These are phyloP conservation scores for Stenodera caucasica DNA, from an alignment of 2,888 invertebrate species.

Conservation along the genomic window DNA sequence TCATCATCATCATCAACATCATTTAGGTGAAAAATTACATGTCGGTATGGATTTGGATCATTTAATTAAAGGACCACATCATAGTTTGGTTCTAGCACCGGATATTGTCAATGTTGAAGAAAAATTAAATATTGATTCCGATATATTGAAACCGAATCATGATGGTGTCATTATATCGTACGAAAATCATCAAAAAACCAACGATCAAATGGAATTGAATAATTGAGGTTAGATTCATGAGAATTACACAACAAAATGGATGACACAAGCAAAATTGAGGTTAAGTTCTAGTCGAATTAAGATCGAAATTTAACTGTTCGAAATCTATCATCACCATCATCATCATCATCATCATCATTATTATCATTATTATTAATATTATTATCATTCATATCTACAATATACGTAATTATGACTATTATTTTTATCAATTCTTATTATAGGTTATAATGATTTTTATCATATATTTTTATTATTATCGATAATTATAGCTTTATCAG, in stretches of 20 bases:
- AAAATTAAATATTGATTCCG: conserved; percentile 63
- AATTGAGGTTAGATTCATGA: too few relatives aligned
- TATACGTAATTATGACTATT: conserved; percentile 20
- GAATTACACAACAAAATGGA: not conserved
- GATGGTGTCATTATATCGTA: conserved; percentile 64
- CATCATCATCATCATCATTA: too few relatives aligned
- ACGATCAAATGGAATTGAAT: too few relatives aligned
- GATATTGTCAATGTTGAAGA: conserved; percentile 56
- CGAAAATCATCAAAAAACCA: conserved; percentile 36
- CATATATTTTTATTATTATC: not conserved
- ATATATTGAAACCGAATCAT: conserved; percentile 63
- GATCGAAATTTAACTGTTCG: too few relatives aligned
- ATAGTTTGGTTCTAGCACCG: conserved; percentile 59
- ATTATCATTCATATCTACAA: too few relatives aligned
- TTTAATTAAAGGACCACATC: conserved; percentile 60
- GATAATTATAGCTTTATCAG: conserved; percentile 17
- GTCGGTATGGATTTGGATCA: conserved; percentile 51
- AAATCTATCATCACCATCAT: too few relatives aligned
- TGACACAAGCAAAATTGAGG: not conserved
- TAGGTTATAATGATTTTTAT: not conserved
- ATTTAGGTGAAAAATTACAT: conserved; percentile 53
- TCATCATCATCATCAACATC: conserved; percentile 42
- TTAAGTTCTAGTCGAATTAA: conserved; percentile 1
- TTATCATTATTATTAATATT: too few relatives aligned
- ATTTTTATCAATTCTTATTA: not conserved